Conservation (phyloP, 2,113 vertebrate species). For the Uria aalge region DNA sequence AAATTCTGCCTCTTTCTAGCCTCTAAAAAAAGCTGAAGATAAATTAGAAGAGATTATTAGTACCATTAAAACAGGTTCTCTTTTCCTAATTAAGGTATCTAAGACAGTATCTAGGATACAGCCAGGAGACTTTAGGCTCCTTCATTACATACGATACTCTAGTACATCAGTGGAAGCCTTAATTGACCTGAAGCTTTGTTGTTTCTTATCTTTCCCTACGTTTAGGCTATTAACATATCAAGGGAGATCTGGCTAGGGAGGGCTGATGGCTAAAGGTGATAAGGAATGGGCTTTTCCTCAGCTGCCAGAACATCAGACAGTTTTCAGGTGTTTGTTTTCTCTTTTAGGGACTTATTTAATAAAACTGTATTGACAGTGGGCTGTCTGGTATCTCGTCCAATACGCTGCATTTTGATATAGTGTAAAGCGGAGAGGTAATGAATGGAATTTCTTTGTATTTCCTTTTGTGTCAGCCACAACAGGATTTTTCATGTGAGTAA, state of each 20-base stretch:
- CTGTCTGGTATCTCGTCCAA: background rate
- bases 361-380: background rate
- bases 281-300: background rate
- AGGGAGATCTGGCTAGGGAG: background rate
- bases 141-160: background rate
- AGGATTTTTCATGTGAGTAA: background rate
- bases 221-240: constrained; percentile 22
- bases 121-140: constrained; percentile 25
- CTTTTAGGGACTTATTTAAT: constrained; percentile 16
- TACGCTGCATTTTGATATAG: background rate
- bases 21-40: background rate
- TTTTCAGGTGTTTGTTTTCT: constrained; percentile 30
- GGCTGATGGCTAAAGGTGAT: background rate
- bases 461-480: background rate
- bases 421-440: background rate
- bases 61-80: background rate
- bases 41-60: background rate
- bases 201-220: background rate
- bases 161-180: constrained; percentile 32
- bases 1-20: background rate
- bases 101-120: constrained; percentile 11
- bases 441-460: background rate
- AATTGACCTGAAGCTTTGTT: constrained; percentile 46
- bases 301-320: background rate
- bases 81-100: constrained; percentile 50